Evolutionary conservation across 2,113 vertebrate species (phyloP).

Genomic region (Podilymbus podiceps): DNA sequence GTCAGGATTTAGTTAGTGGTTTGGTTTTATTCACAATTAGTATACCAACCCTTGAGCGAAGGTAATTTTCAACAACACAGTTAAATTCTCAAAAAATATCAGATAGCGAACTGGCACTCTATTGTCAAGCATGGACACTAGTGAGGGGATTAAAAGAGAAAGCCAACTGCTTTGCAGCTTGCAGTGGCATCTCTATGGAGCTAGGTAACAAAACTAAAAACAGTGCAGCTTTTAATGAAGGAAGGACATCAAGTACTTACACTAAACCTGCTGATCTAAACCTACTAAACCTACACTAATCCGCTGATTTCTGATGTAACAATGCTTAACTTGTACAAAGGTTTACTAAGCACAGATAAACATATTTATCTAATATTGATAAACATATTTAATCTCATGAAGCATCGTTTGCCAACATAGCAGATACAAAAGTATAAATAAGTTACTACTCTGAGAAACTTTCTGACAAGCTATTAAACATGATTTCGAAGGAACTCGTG

Average conservation of each 20-base stretch:
- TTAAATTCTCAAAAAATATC: background rate
- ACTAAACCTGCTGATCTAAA: background rate
- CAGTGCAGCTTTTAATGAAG: background rate
- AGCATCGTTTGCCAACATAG: background rate
- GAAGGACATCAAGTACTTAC: background rate
- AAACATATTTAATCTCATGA: background rate
- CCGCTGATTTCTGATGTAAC: background rate
- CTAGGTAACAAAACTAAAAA: background rate
- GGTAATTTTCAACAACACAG: background rate
- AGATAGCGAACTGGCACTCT: background rate
- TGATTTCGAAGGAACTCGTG: background rate
- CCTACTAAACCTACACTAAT: too few relatives aligned
- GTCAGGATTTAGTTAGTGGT: background rate
- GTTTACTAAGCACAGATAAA: background rate
- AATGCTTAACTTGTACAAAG: background rate
- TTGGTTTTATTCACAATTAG: background rate
- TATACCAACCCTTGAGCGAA: background rate
- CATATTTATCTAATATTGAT: background rate
- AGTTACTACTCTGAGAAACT: background rate
- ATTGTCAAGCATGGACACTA: background rate
- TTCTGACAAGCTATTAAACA: background rate
- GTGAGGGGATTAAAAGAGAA: background rate
- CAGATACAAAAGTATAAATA: background rate
- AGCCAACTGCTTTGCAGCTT: background rate
- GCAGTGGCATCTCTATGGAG: background rate